Evolutionary conservation across 2,797 vertebrate genomes (phyloP).

Genomic region (Muscicapa comitata): DNA sequence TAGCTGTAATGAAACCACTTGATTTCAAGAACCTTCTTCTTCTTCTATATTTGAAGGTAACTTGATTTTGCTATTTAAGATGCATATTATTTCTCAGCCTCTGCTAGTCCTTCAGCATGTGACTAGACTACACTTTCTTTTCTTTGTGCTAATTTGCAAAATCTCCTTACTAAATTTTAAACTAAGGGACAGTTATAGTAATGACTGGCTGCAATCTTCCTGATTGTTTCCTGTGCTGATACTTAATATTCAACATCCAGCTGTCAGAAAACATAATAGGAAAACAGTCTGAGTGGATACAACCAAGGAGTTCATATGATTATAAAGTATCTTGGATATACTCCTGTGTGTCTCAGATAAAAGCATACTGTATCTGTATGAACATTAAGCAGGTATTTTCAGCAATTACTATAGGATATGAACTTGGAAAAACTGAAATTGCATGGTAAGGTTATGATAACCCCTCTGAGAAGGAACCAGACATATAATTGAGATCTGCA

Average conservation of each 20-base stretch:
- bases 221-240: not conserved
- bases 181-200: not conserved
- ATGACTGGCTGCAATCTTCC: not conserved
- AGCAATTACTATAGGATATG: not conserved
- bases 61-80: not conserved
- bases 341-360: not conserved
- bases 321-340: not conserved
- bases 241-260: not conserved
- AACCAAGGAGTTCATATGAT: not conserved
- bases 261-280: not conserved
- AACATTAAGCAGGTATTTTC: not conserved
- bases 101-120: not conserved
- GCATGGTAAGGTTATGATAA: not conserved
- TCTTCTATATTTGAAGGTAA: not conserved
- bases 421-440: not conserved
- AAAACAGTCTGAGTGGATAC: not conserved
- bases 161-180: not conserved
- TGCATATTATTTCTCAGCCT: not conserved
- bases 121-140: not conserved
- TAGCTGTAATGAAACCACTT: not conserved
- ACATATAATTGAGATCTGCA: not conserved
- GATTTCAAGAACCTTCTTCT: not conserved
- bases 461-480: not conserved
- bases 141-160: not conserved
- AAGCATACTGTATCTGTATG: not conserved